Evolutionary conservation across 1,140 invertebrate genomes (phyloP), one percentile per base, ranked within the genome.

Genomic region (Manduca sexta): DNA sequence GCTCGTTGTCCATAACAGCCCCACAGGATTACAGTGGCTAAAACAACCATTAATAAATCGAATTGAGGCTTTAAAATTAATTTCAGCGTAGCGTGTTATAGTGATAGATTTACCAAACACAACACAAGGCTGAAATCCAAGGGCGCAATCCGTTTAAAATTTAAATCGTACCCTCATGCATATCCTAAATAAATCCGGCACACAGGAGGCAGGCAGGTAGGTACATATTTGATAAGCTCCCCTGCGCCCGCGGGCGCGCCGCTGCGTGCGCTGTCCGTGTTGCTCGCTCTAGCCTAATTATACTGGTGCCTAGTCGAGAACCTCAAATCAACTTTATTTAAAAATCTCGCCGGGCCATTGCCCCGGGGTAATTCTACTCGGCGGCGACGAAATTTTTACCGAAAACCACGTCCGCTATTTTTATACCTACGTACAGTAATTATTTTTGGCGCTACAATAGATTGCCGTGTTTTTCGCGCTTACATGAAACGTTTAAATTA

Each of bases 141-240:
- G 78, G 78, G 78, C 73, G 62, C 75, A 83, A 82, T 82, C 78
- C 78, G 70, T 83, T 85, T 85, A 85, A 85, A 85, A 83, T 85
- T 85, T 85, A 83, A 85, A 82, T 77, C 59, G 64, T 72, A 82
- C 82, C 82, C 78, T 85, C 82, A 83, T 83, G 79, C 82, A 85
- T 85, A 85, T 77, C 79, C 79, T 80, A 82, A 85, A 85, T 83
- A 85, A 85, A 83, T 85, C 79, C 77, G 70, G 70, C 56, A 74
- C 64, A 72, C 70, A 66, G 64, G 66, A 75, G 72, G 66, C 66
- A 65, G 64, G 69, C 58, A 69, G 64, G 65, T 72, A 75, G 69
- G 74, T 85, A 85, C 79, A 85, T 85, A 85, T 85, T 85, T 85
- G 74, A 85, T 85, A 83, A 83, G 78, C 77, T 66, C 55, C 49